These are phyloP conservation scores for Triops cancriformis DNA, from an alignment of 1,140 invertebrate species.

Conservation along the genomic window DNA sequence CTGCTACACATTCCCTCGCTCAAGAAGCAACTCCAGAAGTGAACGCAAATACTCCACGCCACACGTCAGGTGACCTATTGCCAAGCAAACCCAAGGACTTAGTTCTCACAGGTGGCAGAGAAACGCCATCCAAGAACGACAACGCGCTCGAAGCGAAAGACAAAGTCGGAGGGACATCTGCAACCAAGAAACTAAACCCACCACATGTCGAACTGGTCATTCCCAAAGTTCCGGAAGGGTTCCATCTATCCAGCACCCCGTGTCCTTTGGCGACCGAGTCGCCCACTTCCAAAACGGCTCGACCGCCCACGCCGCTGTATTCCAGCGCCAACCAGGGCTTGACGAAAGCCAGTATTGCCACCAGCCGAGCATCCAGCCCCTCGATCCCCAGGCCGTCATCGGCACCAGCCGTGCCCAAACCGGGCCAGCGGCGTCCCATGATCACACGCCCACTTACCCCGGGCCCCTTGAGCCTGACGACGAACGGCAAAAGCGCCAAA, in stretches of 20 bases:
- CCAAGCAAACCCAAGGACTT: neutral
- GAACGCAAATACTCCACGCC: neutral
- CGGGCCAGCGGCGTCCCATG: neutral
- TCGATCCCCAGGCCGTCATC: slow-evolving; percentile 20
- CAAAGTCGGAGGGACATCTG: neutral
- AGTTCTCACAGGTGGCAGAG: neutral
- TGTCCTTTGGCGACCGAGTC: neutral
- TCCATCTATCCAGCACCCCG: neutral
- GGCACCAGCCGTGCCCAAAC: slow-evolving; percentile 1
- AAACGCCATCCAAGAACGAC: neutral
- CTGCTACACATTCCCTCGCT: neutral
- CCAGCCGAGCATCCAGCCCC: neutral
- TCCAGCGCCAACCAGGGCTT: neutral
- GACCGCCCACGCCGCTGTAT: neutral
- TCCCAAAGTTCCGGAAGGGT: neutral
- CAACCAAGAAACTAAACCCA: neutral
- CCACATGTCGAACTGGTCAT: neutral
- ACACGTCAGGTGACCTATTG: neutral
- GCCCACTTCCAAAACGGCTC: neutral
- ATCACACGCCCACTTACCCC: neutral
- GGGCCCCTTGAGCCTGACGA: neutral
- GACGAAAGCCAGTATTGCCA: neutral
- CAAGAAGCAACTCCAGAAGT: neutral
- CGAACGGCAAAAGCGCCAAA: slow-evolving; percentile 9
- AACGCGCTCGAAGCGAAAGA: neutral